Conservation (phyloP, 2,797 vertebrate genomes). For the Miichthys miiuy region DNA sequence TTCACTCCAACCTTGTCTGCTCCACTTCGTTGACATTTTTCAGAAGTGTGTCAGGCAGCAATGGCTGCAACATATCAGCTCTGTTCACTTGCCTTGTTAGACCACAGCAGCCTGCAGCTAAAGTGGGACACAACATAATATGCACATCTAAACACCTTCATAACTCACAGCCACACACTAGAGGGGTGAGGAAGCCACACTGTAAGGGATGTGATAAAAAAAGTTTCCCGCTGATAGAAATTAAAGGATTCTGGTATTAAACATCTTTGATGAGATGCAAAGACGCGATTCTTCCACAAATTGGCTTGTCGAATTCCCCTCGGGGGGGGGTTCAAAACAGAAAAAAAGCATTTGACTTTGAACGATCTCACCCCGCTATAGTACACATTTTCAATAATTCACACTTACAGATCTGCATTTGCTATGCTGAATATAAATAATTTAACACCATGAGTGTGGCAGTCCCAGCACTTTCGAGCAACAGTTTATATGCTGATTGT, state of each 20-base stretch:
- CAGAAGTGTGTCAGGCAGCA: conserved; percentile 65
- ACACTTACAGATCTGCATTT: conserved; percentile 80
- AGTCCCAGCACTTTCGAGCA: conserved; percentile 59
- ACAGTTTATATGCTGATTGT: conserved; percentile 52
- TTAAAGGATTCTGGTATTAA: conserved; percentile 77
- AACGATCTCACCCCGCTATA: conserved; percentile 69
- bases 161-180: conserved; percentile 63
- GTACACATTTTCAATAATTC: conserved; percentile 82
- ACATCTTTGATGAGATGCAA: conserved; percentile 75
- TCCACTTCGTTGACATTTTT: conserved; percentile 68
- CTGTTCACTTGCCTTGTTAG: conserved; percentile 68
- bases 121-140: conserved; percentile 77
- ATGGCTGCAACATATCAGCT: conserved; percentile 55
- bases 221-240: conserved; percentile 72
- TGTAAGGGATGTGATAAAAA: conserved; percentile 52
- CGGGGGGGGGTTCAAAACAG: conserved; percentile 49
- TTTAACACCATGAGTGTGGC: conserved; percentile 57
- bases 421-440: conserved; percentile 72
- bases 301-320: conserved; percentile 65
- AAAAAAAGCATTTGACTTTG: conserved; percentile 73
- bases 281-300: conserved; percentile 65
- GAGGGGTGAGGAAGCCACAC: conserved; percentile 58
- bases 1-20: conserved; percentile 62
- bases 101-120: conserved; percentile 71
- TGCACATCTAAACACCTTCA: conserved; percentile 76